Percentiles rank a stretch among this genome's conserved stretches.
These are phyloP conservation scores for Hemichromis elongatus DNA, from an alignment of 2,113 vertebrate species.

Conservation along the genomic window DNA sequence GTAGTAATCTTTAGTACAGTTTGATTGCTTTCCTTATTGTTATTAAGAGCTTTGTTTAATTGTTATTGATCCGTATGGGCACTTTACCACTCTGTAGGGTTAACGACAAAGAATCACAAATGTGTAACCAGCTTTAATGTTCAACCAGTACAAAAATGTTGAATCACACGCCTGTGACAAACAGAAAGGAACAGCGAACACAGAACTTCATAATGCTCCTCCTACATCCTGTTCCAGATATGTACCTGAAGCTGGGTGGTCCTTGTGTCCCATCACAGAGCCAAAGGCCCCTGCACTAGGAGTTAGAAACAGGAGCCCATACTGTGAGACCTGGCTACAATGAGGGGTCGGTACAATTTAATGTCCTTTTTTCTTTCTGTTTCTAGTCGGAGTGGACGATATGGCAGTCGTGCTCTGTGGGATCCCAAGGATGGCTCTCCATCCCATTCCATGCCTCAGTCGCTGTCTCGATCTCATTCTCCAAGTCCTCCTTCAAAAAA, in stretches of 20 bases:
- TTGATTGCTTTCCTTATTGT: neutral
- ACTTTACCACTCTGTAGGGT: neutral
- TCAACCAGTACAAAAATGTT: neutral
- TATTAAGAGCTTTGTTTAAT: neutral
- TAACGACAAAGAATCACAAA: neutral
- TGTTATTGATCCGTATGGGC: neutral
- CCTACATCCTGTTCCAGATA: neutral
- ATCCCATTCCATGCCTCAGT: constrained; percentile 52
- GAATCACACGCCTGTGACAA: neutral
- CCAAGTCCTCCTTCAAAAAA: constrained; percentile 41
- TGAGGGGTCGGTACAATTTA: neutral
- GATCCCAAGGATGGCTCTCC: constrained; percentile 22
- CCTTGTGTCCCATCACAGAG: neutral
- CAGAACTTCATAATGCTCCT: neutral
- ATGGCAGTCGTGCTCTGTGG: constrained; percentile 17
- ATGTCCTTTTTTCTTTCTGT: neutral
- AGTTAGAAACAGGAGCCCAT: neutral
- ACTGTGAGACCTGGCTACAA: neutral
- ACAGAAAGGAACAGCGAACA: neutral
- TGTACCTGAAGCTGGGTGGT: neutral
- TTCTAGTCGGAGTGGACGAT: constrained; percentile 14
- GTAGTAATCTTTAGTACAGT: neutral
- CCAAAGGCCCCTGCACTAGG: neutral
- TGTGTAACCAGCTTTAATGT: neutral
- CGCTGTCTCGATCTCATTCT: constrained; percentile 55